Conservation (phyloP, 2,797 vertebrate species). For the Neosilurus mollespiculum region DNA sequence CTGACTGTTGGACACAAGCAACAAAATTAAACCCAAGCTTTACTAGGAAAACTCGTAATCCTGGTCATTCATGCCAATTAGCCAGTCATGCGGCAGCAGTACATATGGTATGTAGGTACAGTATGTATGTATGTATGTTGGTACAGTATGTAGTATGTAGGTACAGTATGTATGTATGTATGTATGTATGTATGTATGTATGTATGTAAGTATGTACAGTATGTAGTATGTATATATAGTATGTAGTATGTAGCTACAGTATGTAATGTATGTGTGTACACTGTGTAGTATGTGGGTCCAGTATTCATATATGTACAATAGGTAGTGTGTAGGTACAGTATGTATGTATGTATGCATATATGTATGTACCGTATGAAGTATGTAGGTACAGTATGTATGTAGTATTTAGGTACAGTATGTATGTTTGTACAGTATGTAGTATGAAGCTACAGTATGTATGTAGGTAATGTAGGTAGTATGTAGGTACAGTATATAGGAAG, state of each 20-base stretch:
- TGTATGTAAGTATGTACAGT: too few species aligned
- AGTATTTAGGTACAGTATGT: neutral
- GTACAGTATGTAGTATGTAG: neutral
- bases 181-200: neutral
- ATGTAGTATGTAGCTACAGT: too few species aligned
- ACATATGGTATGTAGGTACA: neutral
- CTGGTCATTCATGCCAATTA: neutral
- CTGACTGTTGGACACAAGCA: conserved; percentile 70
- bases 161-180: neutral
- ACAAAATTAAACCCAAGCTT: neutral
- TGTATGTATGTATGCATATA: neutral
- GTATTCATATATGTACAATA: too few species aligned
- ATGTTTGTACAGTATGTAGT: too few species aligned
- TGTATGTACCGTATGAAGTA: neutral
- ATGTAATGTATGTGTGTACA: too few species aligned
- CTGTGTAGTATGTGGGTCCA: too few species aligned
- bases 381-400: neutral
- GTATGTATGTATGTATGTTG: neutral
- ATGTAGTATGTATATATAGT: too few species aligned
- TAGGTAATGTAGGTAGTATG: too few species aligned
- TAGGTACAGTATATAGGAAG: too few species aligned
- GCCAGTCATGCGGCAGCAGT: neutral
- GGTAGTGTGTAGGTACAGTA: too few species aligned
- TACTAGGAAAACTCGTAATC: neutral
- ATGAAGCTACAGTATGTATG: too few species aligned